phyloP scores from a whole-genome alignment of 1,140 invertebrate genomes.

The Ceratina calcarata region DNA sequence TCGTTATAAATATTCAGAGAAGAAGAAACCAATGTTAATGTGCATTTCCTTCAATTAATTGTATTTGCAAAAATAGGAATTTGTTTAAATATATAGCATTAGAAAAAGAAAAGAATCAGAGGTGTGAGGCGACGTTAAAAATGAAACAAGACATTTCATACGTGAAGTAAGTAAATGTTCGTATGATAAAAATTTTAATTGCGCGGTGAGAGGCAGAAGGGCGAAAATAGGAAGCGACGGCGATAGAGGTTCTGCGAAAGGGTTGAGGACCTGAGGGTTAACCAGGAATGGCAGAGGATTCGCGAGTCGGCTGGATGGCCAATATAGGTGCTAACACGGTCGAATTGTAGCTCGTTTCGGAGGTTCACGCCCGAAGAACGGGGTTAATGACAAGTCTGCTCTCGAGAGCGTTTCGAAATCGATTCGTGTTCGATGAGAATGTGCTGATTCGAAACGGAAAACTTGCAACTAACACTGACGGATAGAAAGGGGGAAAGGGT shows the following conservation, averaged over 20 bases:
- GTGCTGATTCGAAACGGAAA: conserved; percentile 52
- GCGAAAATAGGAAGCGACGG: neutral
- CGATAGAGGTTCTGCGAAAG: neutral
- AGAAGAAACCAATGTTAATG: no score
- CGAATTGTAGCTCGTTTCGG: conserved; percentile 48
- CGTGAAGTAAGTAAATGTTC: no score
- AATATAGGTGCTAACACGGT: conserved; percentile 31
- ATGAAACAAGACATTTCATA: no score
- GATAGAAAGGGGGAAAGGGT: neutral
- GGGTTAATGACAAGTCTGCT: conserved; percentile 44
- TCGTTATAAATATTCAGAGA: no score
- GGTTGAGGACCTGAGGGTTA: conserved; percentile 5
- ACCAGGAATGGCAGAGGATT: conserved; percentile 11
- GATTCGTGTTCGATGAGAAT: conserved; percentile 50
- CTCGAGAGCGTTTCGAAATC: conserved; percentile 47
- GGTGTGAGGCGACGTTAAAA: no score
- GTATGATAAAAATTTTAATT: no score
- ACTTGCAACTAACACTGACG: conserved; percentile 35
- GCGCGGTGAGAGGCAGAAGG: neutral
- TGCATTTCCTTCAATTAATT: no score
- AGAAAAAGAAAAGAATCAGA: no score
- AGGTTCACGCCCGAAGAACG: conserved; percentile 50
- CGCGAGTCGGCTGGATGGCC: conserved; percentile 29
- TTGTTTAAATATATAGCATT: no score
- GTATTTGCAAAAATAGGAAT: no score